Conservation (phyloP, 1,140 invertebrate species). For the Muscidifurax raptorellus region DNA sequence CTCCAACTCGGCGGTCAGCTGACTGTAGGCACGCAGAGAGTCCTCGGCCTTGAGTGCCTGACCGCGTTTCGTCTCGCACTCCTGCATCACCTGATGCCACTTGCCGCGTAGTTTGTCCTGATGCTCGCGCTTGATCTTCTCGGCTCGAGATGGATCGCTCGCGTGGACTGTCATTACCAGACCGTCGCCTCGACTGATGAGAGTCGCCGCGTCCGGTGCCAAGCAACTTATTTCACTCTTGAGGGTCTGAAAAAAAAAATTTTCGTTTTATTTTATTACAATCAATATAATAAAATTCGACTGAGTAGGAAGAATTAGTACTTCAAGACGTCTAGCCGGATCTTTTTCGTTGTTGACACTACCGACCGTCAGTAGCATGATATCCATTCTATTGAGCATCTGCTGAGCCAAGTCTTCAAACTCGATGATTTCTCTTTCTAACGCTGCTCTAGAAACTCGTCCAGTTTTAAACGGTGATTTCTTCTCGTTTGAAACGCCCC, state of each 20-base stretch:
- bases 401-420: conserved; percentile 79
- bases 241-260: conserved; percentile 74
- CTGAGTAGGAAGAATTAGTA: conserved; percentile 59
- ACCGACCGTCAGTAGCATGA: conserved; percentile 81
- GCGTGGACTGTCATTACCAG: conserved; percentile 81
- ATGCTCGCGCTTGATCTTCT: conserved; percentile 77
- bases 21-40: conserved; percentile 74
- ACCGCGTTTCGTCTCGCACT: conserved; percentile 78
- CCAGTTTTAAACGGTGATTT: conserved; percentile 32
- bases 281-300: not conserved
- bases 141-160: conserved; percentile 76
- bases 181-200: conserved; percentile 87
- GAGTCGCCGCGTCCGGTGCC: conserved; percentile 85
- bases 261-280: conserved; percentile 17
- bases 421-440: conserved; percentile 74
- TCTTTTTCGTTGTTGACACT: conserved; percentile 81
- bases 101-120: conserved; percentile 80
- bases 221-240: conserved; percentile 80
- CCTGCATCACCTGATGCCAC: conserved; percentile 82
- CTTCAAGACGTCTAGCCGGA: conserved; percentile 80
- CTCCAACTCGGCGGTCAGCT: conserved; percentile 72
- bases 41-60: conserved; percentile 79
- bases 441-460: conserved; percentile 66
- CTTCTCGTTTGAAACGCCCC: not conserved
- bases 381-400: conserved; percentile 82